Percentiles rank a stretch among this genome's conserved stretches.
Evolutionary conservation across 2,888 invertebrate genomes (phyloP).

Genomic region (Phasia obesa): DNA sequence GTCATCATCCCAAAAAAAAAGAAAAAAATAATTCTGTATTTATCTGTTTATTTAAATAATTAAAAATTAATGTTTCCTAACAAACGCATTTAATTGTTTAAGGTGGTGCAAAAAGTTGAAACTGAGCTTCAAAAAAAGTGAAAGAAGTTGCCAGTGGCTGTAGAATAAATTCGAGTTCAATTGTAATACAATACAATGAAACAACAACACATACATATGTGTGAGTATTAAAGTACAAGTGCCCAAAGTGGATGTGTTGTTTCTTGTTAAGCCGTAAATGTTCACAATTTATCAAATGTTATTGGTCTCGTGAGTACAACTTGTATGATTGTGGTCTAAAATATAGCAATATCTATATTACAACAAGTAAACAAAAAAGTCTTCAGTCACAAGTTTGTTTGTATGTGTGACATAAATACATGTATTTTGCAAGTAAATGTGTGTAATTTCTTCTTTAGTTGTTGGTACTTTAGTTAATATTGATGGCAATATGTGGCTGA

Average conservation of each 20-base stretch:
- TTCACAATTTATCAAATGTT: conserved; percentile 79
- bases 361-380: too few species aligned
- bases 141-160: not conserved
- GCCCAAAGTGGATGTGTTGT: conserved; percentile 7
- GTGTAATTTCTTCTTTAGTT: conserved; percentile 50
- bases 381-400: not conserved
- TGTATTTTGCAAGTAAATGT: conserved; percentile 41
- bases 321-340: conserved; percentile 74
- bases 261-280: conserved; percentile 78
- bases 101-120: not conserved
- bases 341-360: conserved; percentile 20
- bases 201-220: not conserved
- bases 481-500: conserved; percentile 58
- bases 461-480: conserved; percentile 47
- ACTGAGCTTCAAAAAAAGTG: not conserved
- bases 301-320: conserved; percentile 80
- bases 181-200: not conserved
- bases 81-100: not conserved
- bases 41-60: too few species aligned
- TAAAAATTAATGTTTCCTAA: too few species aligned
- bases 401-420: not conserved
- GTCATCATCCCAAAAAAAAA: too few species aligned
- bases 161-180: not conserved
- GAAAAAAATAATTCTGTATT: too few species aligned
- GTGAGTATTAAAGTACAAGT: conserved; percentile 22